A percentile compares a stretch with the other conserved stretches of the same genome.
phyloP scores from a whole-genome alignment of 2,113 vertebrate species.

The Beaufortia kweichowensis region DNA sequence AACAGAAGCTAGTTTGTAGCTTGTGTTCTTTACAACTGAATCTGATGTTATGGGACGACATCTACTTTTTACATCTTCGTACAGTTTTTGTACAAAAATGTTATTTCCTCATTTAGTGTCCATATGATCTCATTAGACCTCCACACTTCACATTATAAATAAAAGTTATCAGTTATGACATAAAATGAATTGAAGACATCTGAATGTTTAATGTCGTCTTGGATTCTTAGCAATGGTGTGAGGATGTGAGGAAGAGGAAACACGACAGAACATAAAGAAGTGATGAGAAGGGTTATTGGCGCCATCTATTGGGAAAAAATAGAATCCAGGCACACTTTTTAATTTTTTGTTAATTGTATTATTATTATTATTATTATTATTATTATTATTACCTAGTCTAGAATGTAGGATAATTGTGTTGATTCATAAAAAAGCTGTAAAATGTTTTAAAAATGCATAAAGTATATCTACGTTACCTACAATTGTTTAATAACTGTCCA shows the following conservation, averaged over 20 bases:
- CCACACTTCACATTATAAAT: not conserved
- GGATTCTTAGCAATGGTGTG: not conserved
- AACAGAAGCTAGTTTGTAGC: not conserved
- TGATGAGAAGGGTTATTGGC: constrained; percentile 8
- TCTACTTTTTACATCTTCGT: not conserved
- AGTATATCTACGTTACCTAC: too few species aligned
- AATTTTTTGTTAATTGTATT: too few species aligned
- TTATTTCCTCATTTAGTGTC: not conserved
- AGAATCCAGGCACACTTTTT: not conserved
- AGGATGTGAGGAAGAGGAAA: not conserved
- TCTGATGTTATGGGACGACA: not conserved
- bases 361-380: too few species aligned
- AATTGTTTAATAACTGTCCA: too few species aligned
- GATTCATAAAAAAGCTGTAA: too few species aligned
- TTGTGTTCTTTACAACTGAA: not conserved
- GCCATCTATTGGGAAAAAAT: constrained; percentile 40
- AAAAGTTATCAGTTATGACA: not conserved
- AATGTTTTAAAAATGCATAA: too few species aligned
- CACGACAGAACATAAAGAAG: not conserved
- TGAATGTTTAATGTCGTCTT: not conserved
- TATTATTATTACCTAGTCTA: too few species aligned
- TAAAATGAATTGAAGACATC: too few species aligned
- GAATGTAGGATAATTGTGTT: too few species aligned
- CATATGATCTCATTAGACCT: not conserved
- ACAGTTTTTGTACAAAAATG: not conserved